Base-by-base conservation (phyloP, 2,113 vertebrate species). In the Rhadina sibilatrix region DNA sequence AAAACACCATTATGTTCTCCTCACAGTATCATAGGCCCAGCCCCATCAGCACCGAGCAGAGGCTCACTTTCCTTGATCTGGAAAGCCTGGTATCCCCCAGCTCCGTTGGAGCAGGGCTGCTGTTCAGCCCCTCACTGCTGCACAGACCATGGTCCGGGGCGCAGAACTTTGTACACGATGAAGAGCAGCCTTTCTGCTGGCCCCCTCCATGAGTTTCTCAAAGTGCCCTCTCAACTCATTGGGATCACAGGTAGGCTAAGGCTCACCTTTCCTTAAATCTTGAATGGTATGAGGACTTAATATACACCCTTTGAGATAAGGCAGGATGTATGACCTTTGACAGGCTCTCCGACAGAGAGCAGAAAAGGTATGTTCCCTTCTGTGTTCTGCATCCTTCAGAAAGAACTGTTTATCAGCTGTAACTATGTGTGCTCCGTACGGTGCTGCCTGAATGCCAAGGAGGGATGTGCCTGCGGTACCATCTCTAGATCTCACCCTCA, bases 141-240 rank as follows among this genome's bases (percentile, higher is more conserved):
- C 17, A 61, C 35, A 52, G 50, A 13, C 23, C 8, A 5, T 0
- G 9, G 40, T 13, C 21, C 12, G 1, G 2, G 30, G 18, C 0
- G 0, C 47, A 60, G 44, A 64, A 68, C 30, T 50, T 20, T 2
- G 25, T 24, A 35, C 33, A 37, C 2, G 5, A 6, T 2, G 21
- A 42, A 33, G 9, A 8, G 38, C 0, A 42, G 10, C 19, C 11
- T 50, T 59, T 68, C 52, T 82, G 28, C 12, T 54, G 44, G 3
- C 5, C 10, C 4, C 14, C 3, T 59, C 21, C 25, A 1, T 14
- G 23, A 38, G 6, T 44, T 65, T 77, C 47, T 50, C 23, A 37
- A 21, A 35, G 24, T 47, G 18, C 14, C 23, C 12, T 54, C 9
- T 72, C 35, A 30, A 22, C 15, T 80, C 20, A 11, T 0, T 19